Evolutionary conservation across 2,113 vertebrate genomes (phyloP).

Genomic region (Zapus hudsonius): DNA sequence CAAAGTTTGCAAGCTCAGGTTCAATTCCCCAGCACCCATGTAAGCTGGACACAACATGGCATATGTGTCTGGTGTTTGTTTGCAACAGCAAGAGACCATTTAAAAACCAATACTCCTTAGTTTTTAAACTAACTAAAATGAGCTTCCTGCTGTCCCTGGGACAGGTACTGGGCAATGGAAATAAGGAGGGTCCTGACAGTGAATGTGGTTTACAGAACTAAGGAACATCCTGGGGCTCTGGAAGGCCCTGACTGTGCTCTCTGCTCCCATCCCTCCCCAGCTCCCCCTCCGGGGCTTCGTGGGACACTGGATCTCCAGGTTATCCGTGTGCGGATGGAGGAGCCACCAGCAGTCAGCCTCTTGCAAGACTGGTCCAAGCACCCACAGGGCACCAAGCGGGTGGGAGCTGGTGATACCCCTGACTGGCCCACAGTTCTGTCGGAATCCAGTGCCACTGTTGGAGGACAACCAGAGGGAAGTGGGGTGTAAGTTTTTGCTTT

Average conservation of each 20-base stretch:
- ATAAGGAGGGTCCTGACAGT: neutral
- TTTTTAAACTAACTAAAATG: neutral
- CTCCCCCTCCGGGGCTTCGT: conserved; percentile 73
- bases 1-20: too few species aligned
- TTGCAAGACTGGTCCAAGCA: conserved; percentile 77
- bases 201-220: neutral
- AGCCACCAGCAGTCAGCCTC: conserved; percentile 70
- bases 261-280: conserved; percentile 70
- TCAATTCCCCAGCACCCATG: too few species aligned
- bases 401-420: conserved; percentile 70
- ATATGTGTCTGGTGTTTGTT: too few species aligned
- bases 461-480: conserved; percentile 24
- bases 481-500: conserved; percentile 23
- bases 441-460: conserved; percentile 21
- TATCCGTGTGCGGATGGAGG: conserved; percentile 74
- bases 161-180: neutral
- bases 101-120: neutral
- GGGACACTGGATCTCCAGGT: conserved; percentile 81
- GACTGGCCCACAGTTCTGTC: conserved; percentile 48
- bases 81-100: too few species aligned
- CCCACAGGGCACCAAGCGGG: conserved; percentile 59
- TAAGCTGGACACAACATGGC: too few species aligned
- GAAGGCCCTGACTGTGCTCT: conserved; percentile 64
- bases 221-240: rapidly evolving
- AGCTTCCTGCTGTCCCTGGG: neutral